Conservation (phyloP, 2,113 vertebrate genomes). For the Sardina pilchardus region DNA sequence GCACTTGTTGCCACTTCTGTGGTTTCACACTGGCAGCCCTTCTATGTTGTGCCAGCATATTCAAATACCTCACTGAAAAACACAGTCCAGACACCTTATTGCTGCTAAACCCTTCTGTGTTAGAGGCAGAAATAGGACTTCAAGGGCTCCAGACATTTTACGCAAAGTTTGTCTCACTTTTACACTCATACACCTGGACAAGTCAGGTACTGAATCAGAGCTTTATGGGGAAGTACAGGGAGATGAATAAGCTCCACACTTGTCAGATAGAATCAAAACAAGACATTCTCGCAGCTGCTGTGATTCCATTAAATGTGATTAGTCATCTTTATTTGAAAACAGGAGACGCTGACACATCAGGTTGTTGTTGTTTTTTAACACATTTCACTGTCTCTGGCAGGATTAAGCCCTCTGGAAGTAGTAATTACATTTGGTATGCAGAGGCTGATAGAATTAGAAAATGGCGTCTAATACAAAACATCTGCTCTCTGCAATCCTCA, state of each 20-base stretch:
- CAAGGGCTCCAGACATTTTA: no score
- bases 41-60: background rate
- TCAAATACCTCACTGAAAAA: background rate
- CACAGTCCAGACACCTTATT: background rate
- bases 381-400: slow-evolving; percentile 14
- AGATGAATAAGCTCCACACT: background rate
- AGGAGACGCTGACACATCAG: background rate
- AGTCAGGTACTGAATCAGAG: no score
- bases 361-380: background rate
- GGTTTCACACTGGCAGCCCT: background rate
- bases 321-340: slow-evolving; percentile 6
- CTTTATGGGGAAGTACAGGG: background rate
- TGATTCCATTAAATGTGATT: background rate
- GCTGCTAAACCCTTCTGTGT: no score
- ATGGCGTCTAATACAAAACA: slow-evolving; percentile 61
- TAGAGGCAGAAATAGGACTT: no score
- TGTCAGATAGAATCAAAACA: background rate
- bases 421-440: slow-evolving; percentile 61
- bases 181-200: no score
- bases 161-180: no score
- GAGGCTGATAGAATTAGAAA: slow-evolving; percentile 53
- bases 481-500: slow-evolving; percentile 40
- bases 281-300: background rate
- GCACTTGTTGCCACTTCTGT: background rate
- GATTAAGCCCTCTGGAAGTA: slow-evolving; percentile 45